Evolutionary conservation across 2,797 vertebrate genomes (phyloP), one percentile per base, ranked within the genome.

Genomic region (Benthosema pterotum): DNA sequence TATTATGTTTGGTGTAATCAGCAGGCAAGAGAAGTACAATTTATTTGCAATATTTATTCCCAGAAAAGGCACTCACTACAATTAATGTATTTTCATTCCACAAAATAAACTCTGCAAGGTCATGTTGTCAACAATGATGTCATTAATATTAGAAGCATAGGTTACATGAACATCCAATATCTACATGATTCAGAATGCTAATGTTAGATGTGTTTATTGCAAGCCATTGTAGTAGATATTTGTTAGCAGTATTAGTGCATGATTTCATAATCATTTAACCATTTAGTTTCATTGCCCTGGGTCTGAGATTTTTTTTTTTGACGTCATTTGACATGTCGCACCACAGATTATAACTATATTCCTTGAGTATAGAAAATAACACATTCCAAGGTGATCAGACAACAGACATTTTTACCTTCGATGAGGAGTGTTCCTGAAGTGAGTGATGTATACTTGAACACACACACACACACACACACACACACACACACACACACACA

Each of bases 51-150:
- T 83, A 58, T 93, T 93, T 90, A 92, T 92, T 92, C 69, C 60
- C 75, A 49, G 60, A 83, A 86, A 92, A 91, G 89, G 90, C 91
- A 91, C 90, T 91, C 88, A 88, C 85, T 89, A 90, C 88, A 89
- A 83, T 84, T 83, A 76, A 85, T 76, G 82, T 82, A 80, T 28
- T 38, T 80, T 83, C 57, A 69, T 77, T 71, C 78, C 77, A 78
- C 77, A 72, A 80, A 78, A 80, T 65, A 80, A 81, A 82, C 64
- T 74, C 73, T 65, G 57, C 57, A 51, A 63, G 48, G 57, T 16
- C 51, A 69, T 72, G 57, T 71, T 55, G n/a, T 83, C 80, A 69
- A 69, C 74, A 69, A 75, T 62, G 64, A 71, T 57, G 61, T 13
- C 55, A 55, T 69, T 56, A 49, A 64, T 67, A 73, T 57, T 52